Conservation (phyloP, 2,888 invertebrate genomes). For the Patella depressa region DNA sequence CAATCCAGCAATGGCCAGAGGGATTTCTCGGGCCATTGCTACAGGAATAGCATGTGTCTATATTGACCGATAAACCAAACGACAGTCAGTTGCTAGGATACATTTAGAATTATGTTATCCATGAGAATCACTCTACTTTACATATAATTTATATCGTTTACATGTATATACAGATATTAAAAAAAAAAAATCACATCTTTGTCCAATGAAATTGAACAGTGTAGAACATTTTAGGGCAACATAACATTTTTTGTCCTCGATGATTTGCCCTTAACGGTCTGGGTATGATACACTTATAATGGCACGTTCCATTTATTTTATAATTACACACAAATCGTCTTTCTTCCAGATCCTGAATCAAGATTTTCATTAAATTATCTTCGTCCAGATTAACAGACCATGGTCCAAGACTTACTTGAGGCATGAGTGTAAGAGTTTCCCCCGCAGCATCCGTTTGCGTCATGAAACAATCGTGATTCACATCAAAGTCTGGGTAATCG, state of each 20-base stretch:
- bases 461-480: constrained; percentile 17
- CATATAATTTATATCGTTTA: no score
- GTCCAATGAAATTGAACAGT: constrained; percentile 21
- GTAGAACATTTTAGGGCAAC: constrained; percentile 17
- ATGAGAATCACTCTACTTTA: no score
- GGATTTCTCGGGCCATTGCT: no score
- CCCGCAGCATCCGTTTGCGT: not conserved
- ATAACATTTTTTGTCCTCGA: not conserved
- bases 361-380: constrained; percentile 17
- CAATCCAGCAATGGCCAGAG: no score
- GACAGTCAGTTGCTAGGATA: no score
- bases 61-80: no score
- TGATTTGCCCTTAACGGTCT: not conserved
- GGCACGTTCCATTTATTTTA: constrained; percentile 18
- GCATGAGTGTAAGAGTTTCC: not conserved
- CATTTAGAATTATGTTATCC: no score
- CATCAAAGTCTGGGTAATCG: constrained; percentile 13
- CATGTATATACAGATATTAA: not conserved
- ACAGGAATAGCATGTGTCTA: no score
- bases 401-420: constrained; percentile 2
- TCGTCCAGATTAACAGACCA: constrained; percentile 9
- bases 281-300: constrained; percentile 14
- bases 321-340: constrained; percentile 21
- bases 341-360: constrained; percentile 19
- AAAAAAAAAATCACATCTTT: constrained; percentile 13